These are phyloP conservation scores for Prionailurus viverrinus DNA, from an alignment of 2,113 vertebrate genomes.

Conservation along the genomic window DNA sequence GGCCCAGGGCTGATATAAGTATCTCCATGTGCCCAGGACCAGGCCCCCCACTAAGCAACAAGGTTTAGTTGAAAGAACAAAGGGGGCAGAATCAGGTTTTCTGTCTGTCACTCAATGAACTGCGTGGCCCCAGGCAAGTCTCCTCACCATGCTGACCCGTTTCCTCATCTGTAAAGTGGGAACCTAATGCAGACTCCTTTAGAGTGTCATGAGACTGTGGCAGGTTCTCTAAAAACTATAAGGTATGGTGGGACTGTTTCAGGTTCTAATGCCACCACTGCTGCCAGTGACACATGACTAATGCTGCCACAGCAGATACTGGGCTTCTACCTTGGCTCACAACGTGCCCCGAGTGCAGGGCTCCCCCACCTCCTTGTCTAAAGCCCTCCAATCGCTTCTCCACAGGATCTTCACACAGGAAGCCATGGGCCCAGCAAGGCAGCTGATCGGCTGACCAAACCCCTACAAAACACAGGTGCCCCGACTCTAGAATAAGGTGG, in stretches of 20 bases:
- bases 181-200: not conserved
- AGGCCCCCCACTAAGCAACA: not conserved
- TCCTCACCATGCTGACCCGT: not conserved
- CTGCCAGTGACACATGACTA: not conserved
- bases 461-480: not conserved
- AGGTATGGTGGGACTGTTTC: not conserved
- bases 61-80: not conserved
- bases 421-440: not conserved
- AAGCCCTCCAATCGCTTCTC: not conserved
- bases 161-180: not conserved
- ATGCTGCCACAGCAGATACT: not conserved
- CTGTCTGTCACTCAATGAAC: not conserved
- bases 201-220: accelerated
- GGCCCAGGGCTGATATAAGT: not conserved
- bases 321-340: not conserved
- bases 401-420: not conserved
- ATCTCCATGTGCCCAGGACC: not conserved
- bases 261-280: not conserved
- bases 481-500: not conserved
- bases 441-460: not conserved
- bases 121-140: not conserved
- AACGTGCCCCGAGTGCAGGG: not conserved
- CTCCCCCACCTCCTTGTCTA: not conserved
- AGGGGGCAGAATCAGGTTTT: not conserved
- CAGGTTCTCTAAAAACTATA: not conserved